These are phyloP conservation scores for Argyresthia albistria DNA, from an alignment of 2,888 invertebrate genomes.

Conservation along the genomic window DNA sequence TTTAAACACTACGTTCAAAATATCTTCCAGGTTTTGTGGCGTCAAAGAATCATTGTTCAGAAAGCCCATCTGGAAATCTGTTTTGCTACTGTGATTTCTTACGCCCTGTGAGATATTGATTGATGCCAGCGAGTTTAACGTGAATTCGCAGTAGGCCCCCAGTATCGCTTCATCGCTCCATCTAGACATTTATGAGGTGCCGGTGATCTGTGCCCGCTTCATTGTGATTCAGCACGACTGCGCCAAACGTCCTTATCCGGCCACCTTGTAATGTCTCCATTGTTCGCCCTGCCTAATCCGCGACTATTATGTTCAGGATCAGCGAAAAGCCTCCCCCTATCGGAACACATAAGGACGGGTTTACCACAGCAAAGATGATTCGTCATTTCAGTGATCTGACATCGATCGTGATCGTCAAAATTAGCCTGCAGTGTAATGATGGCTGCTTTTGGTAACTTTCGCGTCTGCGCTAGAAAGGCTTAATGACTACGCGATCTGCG, in stretches of 20 bases:
- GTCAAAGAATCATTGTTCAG: no score
- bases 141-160: neutral
- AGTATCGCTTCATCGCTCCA: slow-evolving; percentile 15
- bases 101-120: no score
- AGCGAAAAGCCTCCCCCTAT: neutral
- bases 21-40: no score
- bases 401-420: neutral
- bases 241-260: slow-evolving; percentile 57
- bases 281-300: slow-evolving; percentile 51
- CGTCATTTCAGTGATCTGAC: neutral
- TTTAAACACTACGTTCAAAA: no score
- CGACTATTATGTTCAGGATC: slow-evolving; percentile 22
- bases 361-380: neutral
- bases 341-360: neutral
- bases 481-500: slow-evolving; percentile 18
- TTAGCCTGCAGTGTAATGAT: slow-evolving; percentile 9
- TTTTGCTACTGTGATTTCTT: no score
- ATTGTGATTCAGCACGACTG: slow-evolving; percentile 51
- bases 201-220: slow-evolving; percentile 23
- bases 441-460: slow-evolving; percentile 26
- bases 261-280: slow-evolving; percentile 58
- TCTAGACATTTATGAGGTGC: slow-evolving; percentile 34
- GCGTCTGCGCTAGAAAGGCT: slow-evolving; percentile 40
- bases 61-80: no score
- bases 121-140: no score